A percentile compares a stretch with the other conserved stretches of the same genome.
Evolutionary conservation across 2,113 vertebrate species (phyloP).

Genomic region (Bothrops jararaca): DNA sequence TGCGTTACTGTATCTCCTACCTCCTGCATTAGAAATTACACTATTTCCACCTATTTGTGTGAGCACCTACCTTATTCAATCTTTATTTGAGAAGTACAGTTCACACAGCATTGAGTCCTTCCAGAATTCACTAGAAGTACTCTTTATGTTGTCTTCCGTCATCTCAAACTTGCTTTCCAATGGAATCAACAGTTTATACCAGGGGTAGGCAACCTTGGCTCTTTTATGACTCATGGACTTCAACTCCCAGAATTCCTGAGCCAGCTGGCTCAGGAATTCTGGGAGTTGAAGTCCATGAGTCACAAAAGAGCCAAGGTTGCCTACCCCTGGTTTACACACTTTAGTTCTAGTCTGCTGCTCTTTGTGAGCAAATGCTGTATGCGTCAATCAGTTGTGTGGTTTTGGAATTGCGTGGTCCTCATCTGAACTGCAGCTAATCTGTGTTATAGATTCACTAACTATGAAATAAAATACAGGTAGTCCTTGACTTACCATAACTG

Average conservation of each 20-base stretch:
- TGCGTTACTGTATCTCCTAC: neutral
- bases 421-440: neutral
- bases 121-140: too few relatives aligned
- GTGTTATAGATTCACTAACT: too few relatives aligned
- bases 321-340: too few relatives aligned
- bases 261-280: too few relatives aligned
- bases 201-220: too few relatives aligned
- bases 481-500: too few relatives aligned
- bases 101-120: neutral
- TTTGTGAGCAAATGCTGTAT: neutral
- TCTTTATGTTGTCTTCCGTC: neutral
- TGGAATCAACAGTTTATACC: neutral
- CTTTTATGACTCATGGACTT: too few relatives aligned
- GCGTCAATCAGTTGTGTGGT: neutral
- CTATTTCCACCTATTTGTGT: neutral
- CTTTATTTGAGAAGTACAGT: neutral
- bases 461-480: neutral
- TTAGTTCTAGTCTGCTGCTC: neutral
- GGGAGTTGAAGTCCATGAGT: too few relatives aligned
- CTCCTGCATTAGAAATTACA: neutral
- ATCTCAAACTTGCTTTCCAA: neutral
- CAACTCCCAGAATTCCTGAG: too few relatives aligned
- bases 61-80: neutral
- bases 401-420: neutral
- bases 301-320: too few relatives aligned